phyloP scores from a whole-genome alignment of 2,113 vertebrate genomes.

The Rhombomys opimus region DNA sequence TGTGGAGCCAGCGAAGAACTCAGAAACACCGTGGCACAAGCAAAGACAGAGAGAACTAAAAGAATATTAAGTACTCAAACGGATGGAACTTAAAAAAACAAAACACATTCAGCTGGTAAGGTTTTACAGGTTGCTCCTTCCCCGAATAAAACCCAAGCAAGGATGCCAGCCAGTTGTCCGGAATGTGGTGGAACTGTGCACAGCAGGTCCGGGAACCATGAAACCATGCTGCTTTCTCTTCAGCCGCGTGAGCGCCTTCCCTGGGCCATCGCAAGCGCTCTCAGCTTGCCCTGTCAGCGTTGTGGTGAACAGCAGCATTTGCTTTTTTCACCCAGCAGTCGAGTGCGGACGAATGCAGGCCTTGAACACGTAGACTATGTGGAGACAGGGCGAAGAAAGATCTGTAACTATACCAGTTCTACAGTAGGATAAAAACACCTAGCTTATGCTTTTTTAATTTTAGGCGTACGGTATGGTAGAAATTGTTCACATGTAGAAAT shows the following conservation, averaged over 20 bases:
- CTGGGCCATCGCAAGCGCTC: neutral
- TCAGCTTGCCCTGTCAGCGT: neutral
- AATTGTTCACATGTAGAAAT: neutral
- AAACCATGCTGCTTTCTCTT: neutral
- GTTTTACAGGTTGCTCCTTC: neutral
- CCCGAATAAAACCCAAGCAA: neutral
- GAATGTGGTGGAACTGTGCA: neutral
- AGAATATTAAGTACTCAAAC: neutral
- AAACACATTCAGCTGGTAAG: accelerated
- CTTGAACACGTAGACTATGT: neutral
- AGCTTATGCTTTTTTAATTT: neutral
- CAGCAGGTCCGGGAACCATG: neutral
- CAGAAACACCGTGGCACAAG: neutral
- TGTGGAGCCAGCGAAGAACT: neutral
- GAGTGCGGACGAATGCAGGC: neutral
- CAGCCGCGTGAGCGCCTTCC: neutral
- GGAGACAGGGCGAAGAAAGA: neutral
- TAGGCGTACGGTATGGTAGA: neutral
- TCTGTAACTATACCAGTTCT: neutral
- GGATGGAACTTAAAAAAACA: neutral
- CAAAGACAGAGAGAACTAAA: neutral
- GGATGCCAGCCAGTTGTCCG: neutral
- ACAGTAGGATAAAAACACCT: neutral
- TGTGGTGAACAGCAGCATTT: neutral
- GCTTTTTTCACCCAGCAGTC: neutral